Conservation (phyloP, 30 jellyfish, hydroid and myxozoan genomes). For the Hydra vulgaris region DNA sequence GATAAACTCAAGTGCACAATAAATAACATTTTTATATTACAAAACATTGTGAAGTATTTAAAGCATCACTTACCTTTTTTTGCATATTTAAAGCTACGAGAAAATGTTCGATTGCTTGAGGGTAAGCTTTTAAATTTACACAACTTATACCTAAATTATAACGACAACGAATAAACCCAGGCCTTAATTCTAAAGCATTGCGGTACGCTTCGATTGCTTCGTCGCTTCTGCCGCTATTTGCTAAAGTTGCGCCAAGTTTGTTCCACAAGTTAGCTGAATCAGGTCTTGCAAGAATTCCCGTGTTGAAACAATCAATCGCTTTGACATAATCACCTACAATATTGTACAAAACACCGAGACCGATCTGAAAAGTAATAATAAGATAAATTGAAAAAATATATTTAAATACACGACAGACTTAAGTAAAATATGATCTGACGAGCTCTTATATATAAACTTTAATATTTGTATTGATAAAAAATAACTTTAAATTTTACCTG, state of each 20-base stretch:
- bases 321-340: slow-evolving; percentile 69
- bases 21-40: too few species aligned
- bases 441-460: too few species aligned
- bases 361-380: slow-evolving; percentile 34
- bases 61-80: slow-evolving; percentile 76
- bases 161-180: slow-evolving; percentile 85
- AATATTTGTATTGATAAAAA: too few species aligned
- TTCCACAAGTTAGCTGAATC: slow-evolving; percentile 75
- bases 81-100: slow-evolving; percentile 78
- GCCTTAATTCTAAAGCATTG: slow-evolving; percentile 61
- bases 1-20: too few species aligned
- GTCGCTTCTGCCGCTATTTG: slow-evolving; percentile 88
- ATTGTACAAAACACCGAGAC: slow-evolving; percentile 81
- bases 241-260: slow-evolving; percentile 87
- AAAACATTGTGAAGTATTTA: too few species aligned
- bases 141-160: slow-evolving; percentile 92
- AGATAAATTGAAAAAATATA: not conserved
- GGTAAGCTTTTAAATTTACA: slow-evolving; percentile 59
- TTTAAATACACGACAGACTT: not conserved
- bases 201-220: slow-evolving; percentile 89
- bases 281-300: slow-evolving; percentile 76
- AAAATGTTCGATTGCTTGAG: slow-evolving; percentile 77
- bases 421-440: too few species aligned
- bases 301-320: slow-evolving; percentile 83
- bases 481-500: slow-evolving; percentile 39